Evolutionary conservation across 2,797 vertebrate genomes (phyloP).

Genomic region (Acrocephalus scirpaceus): DNA sequence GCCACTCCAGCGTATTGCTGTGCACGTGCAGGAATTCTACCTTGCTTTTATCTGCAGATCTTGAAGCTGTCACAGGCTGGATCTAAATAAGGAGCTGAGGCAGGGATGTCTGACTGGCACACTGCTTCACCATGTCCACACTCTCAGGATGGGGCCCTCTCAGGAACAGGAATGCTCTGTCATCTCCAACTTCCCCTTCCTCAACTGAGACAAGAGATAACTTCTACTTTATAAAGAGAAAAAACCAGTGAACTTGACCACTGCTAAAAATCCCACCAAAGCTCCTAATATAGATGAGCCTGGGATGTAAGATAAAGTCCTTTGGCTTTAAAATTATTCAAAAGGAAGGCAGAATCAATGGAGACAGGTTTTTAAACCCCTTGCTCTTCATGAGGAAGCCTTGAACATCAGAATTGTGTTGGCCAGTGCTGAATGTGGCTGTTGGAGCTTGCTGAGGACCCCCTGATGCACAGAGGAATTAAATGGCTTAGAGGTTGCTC

Average conservation of each 20-base stretch:
- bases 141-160: conserved; percentile 64
- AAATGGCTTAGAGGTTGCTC: not conserved
- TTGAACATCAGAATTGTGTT: not conserved
- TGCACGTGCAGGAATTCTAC: not conserved
- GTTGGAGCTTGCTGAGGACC: not conserved
- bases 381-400: not conserved
- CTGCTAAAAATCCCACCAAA: conserved; percentile 72
- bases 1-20: not conserved
- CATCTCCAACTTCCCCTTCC: conserved; percentile 68
- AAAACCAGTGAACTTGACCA: conserved; percentile 23
- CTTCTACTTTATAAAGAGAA: conserved; percentile 24
- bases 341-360: conserved; percentile 65
- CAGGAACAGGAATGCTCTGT: conserved; percentile 64
- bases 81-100: conserved; percentile 4
- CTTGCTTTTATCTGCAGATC: not conserved
- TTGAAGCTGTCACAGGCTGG: not conserved
- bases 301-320: conserved; percentile 70
- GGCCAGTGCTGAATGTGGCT: not conserved
- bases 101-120: conserved; percentile 56
- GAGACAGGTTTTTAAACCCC: not conserved
- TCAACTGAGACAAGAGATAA: conserved; percentile 74
- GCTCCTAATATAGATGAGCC: conserved; percentile 48
- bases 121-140: conserved; percentile 50
- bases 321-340: conserved; percentile 67
- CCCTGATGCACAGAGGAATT: not conserved